These are phyloP conservation scores for Tetragonula carbonaria DNA, from an alignment of 2,888 invertebrate species.

Conservation along the genomic window DNA sequence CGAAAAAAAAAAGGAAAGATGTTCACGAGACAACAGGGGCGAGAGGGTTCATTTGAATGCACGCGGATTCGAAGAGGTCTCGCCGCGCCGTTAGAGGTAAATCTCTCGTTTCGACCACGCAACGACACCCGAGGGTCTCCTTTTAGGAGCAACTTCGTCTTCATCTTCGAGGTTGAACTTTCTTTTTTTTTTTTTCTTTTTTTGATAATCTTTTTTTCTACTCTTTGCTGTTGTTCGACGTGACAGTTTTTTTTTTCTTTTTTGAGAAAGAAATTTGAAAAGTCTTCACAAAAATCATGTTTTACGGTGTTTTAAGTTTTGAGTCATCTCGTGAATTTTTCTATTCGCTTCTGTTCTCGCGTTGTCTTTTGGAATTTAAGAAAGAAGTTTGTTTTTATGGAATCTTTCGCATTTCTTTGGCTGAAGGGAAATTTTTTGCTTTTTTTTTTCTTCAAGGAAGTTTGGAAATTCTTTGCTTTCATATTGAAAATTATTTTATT, in stretches of 20 bases:
- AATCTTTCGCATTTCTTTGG: too few species aligned
- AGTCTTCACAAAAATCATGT: too few species aligned
- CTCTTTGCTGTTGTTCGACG: too few species aligned
- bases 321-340: background rate
- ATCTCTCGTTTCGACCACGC: conserved; percentile 36
- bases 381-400: too few species aligned
- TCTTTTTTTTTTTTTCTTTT: background rate
- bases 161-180: background rate
- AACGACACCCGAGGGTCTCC: conserved; percentile 15
- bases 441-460: background rate
- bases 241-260: too few species aligned
- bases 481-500: background rate
- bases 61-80: conserved; percentile 54
- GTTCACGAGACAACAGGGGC: conserved; percentile 42
- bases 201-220: background rate
- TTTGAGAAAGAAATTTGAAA: too few species aligned
- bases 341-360: background rate
- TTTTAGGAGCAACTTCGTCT: background rate
- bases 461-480: background rate
- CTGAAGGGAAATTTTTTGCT: too few species aligned
- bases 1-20: conserved; percentile 68
- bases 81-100: conserved; percentile 48
- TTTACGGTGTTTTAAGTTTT: too few species aligned
- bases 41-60: conserved; percentile 78
- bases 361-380: too few species aligned